These are phyloP conservation scores for Nanorana parkeri DNA, from an alignment of 2,113 vertebrate species.

Conservation along the genomic window DNA sequence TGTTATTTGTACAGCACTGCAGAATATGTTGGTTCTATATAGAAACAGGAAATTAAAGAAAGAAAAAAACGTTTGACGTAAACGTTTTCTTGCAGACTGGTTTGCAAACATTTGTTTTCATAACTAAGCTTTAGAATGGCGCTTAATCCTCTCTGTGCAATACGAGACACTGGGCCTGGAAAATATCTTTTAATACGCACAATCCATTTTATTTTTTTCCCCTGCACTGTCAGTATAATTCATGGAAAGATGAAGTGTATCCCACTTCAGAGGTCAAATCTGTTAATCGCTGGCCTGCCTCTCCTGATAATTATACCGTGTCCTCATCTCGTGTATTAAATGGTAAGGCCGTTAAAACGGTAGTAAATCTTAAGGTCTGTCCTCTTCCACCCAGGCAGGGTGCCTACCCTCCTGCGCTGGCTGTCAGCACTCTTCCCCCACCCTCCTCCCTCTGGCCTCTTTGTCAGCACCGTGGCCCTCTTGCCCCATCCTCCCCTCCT, in stretches of 20 bases:
- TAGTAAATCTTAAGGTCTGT: slow-evolving; percentile 3
- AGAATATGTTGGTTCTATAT: no score
- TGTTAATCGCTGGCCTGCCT: slow-evolving; percentile 19
- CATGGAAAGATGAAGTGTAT: slow-evolving; percentile 26
- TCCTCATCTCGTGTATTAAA: slow-evolving; percentile 11
- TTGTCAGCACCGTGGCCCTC: slow-evolving; percentile 21
- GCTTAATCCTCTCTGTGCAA: slow-evolving; percentile 1
- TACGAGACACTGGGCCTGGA: neutral
- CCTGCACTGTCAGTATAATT: neutral
- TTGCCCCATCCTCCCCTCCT: neutral
- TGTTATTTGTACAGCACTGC: no score
- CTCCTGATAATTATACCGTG: slow-evolving; percentile 27
- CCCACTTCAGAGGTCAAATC: slow-evolving; percentile 28
- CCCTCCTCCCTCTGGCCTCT: neutral
- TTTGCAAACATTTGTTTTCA: neutral
- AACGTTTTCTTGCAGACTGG: no score
- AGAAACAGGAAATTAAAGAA: no score
- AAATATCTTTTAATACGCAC: neutral
- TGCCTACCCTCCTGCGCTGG: neutral
- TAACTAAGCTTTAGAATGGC: neutral
- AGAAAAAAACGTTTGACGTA: no score
- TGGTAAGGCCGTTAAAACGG: slow-evolving; percentile 5
- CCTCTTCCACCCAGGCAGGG: neutral
- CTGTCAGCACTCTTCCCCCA: slow-evolving; percentile 14
- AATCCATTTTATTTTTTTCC: neutral